Base-by-base conservation (phyloP, 2,113 vertebrate species). In the Procavia capensis region DNA sequence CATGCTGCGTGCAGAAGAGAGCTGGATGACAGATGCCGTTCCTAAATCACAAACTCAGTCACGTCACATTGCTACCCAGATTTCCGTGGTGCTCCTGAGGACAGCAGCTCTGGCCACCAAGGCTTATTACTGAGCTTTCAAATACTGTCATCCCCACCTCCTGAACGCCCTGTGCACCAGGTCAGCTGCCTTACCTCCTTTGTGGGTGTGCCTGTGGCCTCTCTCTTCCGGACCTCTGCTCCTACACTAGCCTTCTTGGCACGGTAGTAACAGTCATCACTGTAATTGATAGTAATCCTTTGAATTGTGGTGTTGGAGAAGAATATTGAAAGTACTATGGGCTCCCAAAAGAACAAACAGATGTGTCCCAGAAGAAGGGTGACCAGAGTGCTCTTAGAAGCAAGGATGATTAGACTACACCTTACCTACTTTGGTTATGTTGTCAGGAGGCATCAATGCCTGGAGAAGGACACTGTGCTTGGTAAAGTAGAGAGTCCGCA, bases 71-170 rank as follows among this genome's bases (percentile, higher is more conserved):
- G 43, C n/a, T 63, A 3, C 11, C 39, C 22, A 64, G 11, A 47
- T 76, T 75, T 80, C 93, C 78, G 2, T 9, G 16, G 2, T 9
- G 10, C 16, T 89, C 43, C 45, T 6, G 6, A 75, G 25, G 34
- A 94, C 50, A 16, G 50, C 41, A 41, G 27, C 47, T n/a, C 24
- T 14, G 0, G 7, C 31, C 9, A 13, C 17, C 25, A 19, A 78
- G 2, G 57, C 31, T 20, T 50, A 9, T 70, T 85, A 27, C 50
- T 13, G 13, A 24, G 11, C 59, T 88, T 39, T 78, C 41, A 78
- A 3, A 2, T 4, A 13, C 6, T 41, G 25, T 20, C 47, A 9
- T n/a, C 5, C 27, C 4, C 1, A 1, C 6, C 27, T 5, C 3
- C 7, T 13, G 4, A 78, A 22, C 4, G 31, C 20, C 22, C 9